Base-by-base conservation (phyloP, 2,797 vertebrate species). In the Gymnoscopelus braueri region DNA sequence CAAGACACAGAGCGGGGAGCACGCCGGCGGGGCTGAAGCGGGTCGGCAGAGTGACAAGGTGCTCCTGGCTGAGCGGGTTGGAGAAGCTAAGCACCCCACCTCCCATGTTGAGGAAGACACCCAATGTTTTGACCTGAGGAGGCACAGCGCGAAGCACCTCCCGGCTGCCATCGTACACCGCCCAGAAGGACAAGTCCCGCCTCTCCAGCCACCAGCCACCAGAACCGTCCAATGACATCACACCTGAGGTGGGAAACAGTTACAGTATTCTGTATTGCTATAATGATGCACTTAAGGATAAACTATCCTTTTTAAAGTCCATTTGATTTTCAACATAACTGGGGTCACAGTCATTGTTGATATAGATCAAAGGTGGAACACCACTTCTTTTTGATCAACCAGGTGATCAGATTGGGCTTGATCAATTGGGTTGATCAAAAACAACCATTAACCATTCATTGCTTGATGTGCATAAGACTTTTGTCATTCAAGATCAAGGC, bases 31-130 rank as follows among this genome's bases (percentile, higher is more conserved):
- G 32, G 55, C 62, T 3, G 15, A 94, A 94, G 65, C 55, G 65
- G 1, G 92, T 88, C 0, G 93, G 91, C 49, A 94, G 70, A 0
- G 90, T 85, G 15, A 74, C 79, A 0, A 92, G 78, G 63, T 92
- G 92, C 72, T 93, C 92, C 62, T 88, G 91, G 49, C 90, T 90
- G 69, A 94, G 63, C 6, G 85, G 44, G 77, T 92, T 93, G 78
- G 92, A 81, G 81, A 94, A 93, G 63, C 88, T 92, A 35, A 93
- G 65, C 2, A 53, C 61, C 0, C 88, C 88, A 0, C 92, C 91
- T 5, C 87, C 91, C 1, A 92, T 59, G 82, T 92, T 94, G 35
- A 94, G 80, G 74, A 93, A 93, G 19, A 93, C 80, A 6, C 91
- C 91, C 0, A 94, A 29, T 23, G 86, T 89, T 86, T 92, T 93